A percentile compares a stretch with the other conserved stretches of the same genome.
phyloP scores from a whole-genome alignment of 2,888 invertebrate species.

The Drosophila nr. perissopoda region DNA sequence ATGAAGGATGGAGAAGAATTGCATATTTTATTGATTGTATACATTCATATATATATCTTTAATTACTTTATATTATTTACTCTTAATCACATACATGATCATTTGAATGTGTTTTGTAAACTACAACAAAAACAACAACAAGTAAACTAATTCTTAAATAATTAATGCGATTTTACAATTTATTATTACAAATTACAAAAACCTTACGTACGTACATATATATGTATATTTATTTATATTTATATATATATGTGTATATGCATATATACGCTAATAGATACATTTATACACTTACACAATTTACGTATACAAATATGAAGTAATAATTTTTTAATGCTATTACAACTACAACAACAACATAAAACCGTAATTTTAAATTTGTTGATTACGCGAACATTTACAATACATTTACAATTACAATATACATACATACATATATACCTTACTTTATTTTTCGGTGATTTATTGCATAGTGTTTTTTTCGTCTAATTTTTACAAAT shows the following conservation, averaged over 20 bases:
- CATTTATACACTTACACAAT: slow-evolving; percentile 51
- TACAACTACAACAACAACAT: slow-evolving; percentile 59
- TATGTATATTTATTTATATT: slow-evolving; percentile 32
- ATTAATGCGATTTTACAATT: slow-evolving; percentile 76
- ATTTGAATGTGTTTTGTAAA: slow-evolving; percentile 52
- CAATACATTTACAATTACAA: slow-evolving; percentile 46
- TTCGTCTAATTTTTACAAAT: slow-evolving; percentile 69
- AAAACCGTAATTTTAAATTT: slow-evolving; percentile 73
- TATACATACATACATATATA: slow-evolving; percentile 50
- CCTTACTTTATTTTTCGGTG: slow-evolving; percentile 79
- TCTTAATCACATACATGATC: slow-evolving; percentile 57
- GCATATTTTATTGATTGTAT: slow-evolving; percentile 62
- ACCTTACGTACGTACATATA: slow-evolving; percentile 34
- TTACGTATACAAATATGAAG: slow-evolving; percentile 42
- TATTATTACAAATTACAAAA: slow-evolving; percentile 55
- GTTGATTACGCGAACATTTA: slow-evolving; percentile 56
- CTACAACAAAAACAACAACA: slow-evolving; percentile 42
- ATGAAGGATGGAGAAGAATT: slow-evolving; percentile 41
- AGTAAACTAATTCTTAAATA: slow-evolving; percentile 66
- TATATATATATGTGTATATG: slow-evolving; percentile 54
- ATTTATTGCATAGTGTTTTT: slow-evolving; percentile 76
- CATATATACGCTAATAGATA: slow-evolving; percentile 65
- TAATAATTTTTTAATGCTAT: slow-evolving; percentile 45
- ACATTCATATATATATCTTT: slow-evolving; percentile 52
- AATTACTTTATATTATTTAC: slow-evolving; percentile 64